Evolutionary conservation across 2,113 vertebrate genomes (phyloP), one percentile per base, ranked within the genome.

Genomic region (Pachycephala philippinensis): DNA sequence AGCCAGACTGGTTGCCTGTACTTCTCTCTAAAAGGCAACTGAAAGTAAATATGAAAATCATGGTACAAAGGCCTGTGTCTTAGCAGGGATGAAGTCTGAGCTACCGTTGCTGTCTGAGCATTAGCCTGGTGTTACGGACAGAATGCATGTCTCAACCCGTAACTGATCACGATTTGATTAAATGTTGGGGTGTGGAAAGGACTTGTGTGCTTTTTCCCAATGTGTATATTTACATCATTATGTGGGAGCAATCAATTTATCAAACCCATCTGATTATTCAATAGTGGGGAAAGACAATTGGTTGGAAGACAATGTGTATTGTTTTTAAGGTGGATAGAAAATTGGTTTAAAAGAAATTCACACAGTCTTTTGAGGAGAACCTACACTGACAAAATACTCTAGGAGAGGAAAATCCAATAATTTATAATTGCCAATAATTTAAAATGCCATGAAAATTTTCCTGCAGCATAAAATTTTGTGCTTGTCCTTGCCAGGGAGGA

Each of bases 231-330:
- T 89, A 94, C 69, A 44, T 86, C 70, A 60, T 63, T 69, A 87
- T 90, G 68, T 90, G 59, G 79, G 57, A 92, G 77, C 77, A 75
- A 91, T 86, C 79, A 61, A 42, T 93, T 92, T 88, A 93, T 89
- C 79, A 95, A 95, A 93, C 40, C 26, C 27, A 30, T 78, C 28
- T 56, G 61, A 81, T 93, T 87, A 75, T 93, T 90, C 68, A 47
- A 2, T 66, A 61, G 49, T 45, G 49, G 40, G 15, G 39, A 87
- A 95, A 81, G 56, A 84, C 66, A 44, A 12, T 1, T 68, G n/a
- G 8, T 72, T 45, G 66, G 53, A 86, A 50, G 39, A 88, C 80
- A 77, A 57, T 47, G 11, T 59, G 28, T 49, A 26, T 63, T 84
- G 53, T 90, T 91, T 88, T 52, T 87, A 59, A 87, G 72, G 35